Evolutionary conservation across 2,888 invertebrate species (phyloP).

Genomic region (Cotesia congregata): DNA sequence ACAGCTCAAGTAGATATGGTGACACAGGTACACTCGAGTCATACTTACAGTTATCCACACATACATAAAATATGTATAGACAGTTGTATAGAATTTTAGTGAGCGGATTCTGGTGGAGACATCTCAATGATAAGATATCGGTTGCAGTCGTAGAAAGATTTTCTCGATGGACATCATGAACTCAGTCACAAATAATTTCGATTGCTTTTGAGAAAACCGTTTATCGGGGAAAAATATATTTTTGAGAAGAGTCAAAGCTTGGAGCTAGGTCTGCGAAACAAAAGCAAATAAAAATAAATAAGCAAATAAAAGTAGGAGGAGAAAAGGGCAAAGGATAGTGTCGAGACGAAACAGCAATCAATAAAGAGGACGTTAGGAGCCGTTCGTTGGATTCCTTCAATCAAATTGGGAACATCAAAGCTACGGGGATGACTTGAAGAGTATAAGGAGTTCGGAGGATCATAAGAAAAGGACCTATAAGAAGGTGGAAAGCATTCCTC

Average conservation of each 20-base stretch:
- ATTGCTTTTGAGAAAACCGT: constrained; percentile 2
- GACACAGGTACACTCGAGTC: constrained; percentile 53
- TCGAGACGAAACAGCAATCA: constrained; percentile 66
- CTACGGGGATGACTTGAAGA: constrained; percentile 58
- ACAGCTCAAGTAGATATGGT: constrained; percentile 59
- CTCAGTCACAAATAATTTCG: not conserved
- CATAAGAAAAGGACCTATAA: constrained; percentile 34
- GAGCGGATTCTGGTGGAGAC: constrained; percentile 58
- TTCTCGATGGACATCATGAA: constrained; percentile 39
- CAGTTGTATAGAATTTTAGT: constrained; percentile 1
- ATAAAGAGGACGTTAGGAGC: constrained; percentile 66
- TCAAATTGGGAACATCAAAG: constrained; percentile 71
- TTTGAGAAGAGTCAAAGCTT: no score
- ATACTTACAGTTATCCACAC: constrained; percentile 42
- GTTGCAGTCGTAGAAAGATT: constrained; percentile 8
- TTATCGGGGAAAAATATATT: no score
- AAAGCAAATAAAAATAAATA: constrained; percentile 1
- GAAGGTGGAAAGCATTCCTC: constrained; percentile 53
- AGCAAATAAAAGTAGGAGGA: constrained; percentile 21
- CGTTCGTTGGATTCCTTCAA: constrained; percentile 69
- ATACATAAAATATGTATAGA: constrained; percentile 30
- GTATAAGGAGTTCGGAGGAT: constrained; percentile 41
- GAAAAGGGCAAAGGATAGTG: constrained; percentile 10
- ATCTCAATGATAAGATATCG: constrained; percentile 62
- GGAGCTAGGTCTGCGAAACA: not conserved